Conservation (phyloP, 2,888 invertebrate species). For the Caenorhabditis zanzibari region DNA sequence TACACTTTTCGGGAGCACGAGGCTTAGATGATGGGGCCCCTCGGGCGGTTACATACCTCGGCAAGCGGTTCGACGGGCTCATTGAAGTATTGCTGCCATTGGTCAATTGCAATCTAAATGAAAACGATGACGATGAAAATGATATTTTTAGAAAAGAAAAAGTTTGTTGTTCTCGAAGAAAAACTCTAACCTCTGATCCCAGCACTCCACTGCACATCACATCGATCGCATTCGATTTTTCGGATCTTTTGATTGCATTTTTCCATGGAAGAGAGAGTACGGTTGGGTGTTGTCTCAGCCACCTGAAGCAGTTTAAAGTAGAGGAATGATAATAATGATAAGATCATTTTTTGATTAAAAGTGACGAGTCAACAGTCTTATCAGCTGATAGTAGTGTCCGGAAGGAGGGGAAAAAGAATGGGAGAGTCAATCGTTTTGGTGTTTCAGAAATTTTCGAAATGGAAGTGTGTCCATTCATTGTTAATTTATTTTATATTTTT, state of each 20-base stretch:
- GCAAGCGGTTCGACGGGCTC: conserved; percentile 80
- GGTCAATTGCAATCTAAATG: conserved; percentile 71
- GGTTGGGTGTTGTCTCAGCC: conserved; percentile 94
- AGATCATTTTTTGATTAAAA: conserved; percentile 31
- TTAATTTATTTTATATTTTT: too few relatives aligned
- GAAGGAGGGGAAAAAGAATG: background rate
- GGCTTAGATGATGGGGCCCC: conserved; percentile 26
- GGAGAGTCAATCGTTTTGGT: conserved; percentile 28
- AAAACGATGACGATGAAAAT: background rate
- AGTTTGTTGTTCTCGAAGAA: conserved; percentile 11
- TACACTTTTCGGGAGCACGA: conserved; percentile 45
- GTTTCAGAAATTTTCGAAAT: conserved; percentile 11
- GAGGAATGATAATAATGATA: background rate
- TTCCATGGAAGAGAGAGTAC: conserved; percentile 92
- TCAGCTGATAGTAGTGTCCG: conserved; percentile 28
- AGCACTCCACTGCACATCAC: conserved; percentile 79
- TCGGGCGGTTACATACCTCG: conserved; percentile 74
- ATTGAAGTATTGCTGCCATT: conserved; percentile 81
- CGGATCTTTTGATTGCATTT: conserved; percentile 91
- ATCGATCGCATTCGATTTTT: conserved; percentile 96
- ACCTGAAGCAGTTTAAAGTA: conserved; percentile 85
- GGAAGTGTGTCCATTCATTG: background rate
- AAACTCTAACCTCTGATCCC: conserved; percentile 77
- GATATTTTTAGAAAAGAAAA: background rate
- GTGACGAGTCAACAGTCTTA: conserved; percentile 38